phyloP scores from a whole-genome alignment of 2,113 vertebrate genomes.

The Hemicordylus capensis region DNA sequence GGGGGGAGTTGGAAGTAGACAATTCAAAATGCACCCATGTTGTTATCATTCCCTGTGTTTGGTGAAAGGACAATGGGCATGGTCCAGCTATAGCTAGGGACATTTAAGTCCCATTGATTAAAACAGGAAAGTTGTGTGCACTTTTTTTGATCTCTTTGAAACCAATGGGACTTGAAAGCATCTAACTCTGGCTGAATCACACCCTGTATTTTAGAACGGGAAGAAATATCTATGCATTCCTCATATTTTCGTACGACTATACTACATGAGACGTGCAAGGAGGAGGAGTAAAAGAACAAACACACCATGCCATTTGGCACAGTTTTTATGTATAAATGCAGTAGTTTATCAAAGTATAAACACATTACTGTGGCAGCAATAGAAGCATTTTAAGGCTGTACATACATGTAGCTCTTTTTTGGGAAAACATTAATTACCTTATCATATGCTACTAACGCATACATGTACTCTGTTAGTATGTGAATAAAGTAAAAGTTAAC shows the following conservation, averaged over 20 bases:
- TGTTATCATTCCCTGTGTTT: neutral
- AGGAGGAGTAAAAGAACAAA: slow-evolving; percentile 49
- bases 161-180: neutral
- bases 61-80: neutral
- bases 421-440: slow-evolving; percentile 55
- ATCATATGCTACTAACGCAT: slow-evolving; percentile 50
- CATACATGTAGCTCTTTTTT: slow-evolving; percentile 60
- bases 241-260: slow-evolving; percentile 26
- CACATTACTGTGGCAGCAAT: slow-evolving; percentile 28
- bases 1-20: accelerated
- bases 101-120: neutral
- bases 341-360: slow-evolving; percentile 62
- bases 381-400: slow-evolving; percentile 65
- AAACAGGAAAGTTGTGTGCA: neutral
- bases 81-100: neutral
- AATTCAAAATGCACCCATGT: neutral
- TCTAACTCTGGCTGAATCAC: neutral
- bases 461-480: slow-evolving; percentile 52
- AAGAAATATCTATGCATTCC: slow-evolving; percentile 30
- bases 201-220: slow-evolving; percentile 23
- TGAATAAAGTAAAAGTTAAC: slow-evolving; percentile 71
- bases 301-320: slow-evolving; percentile 52
- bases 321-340: slow-evolving; percentile 57
- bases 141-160: neutral
- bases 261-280: slow-evolving; percentile 30